Conservation (phyloP, 2,113 vertebrate species). For the Manacus vitellinus region DNA sequence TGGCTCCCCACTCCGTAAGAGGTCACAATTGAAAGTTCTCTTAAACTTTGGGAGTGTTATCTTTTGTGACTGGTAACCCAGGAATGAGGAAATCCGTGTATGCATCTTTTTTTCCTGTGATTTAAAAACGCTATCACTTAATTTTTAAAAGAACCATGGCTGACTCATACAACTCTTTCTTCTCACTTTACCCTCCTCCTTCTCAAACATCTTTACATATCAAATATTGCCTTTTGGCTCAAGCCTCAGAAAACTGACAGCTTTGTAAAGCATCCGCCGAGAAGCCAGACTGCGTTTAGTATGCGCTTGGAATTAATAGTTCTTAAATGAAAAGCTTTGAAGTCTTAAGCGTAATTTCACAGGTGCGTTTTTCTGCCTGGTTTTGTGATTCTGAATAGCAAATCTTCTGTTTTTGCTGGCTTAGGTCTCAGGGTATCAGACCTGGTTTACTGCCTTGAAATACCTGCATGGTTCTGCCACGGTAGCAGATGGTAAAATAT, state of each 20-base stretch:
- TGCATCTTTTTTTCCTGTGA: background rate
- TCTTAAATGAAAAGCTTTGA: slow-evolving; percentile 34
- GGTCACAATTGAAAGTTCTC: background rate
- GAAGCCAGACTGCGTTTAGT: slow-evolving; percentile 38
- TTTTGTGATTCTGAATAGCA: background rate
- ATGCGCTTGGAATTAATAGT: slow-evolving; percentile 57
- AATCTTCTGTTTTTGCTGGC: background rate
- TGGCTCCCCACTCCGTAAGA: rapidly evolving
- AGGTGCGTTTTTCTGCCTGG: background rate
- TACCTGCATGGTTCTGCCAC: background rate
- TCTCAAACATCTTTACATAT: slow-evolving; percentile 60
- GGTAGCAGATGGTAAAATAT: slow-evolving; percentile 9
- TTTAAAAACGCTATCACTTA: background rate
- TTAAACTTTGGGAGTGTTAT: background rate
- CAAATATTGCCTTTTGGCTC: slow-evolving; percentile 62
- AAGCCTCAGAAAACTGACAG: slow-evolving; percentile 54
- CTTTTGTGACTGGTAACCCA: background rate
- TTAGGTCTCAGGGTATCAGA: background rate
- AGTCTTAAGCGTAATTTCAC: slow-evolving; percentile 21
- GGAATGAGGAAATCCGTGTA: background rate
- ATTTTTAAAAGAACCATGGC: slow-evolving; percentile 14
- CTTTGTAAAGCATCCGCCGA: slow-evolving; percentile 45
- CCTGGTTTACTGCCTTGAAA: background rate
- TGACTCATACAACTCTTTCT: slow-evolving; percentile 48
- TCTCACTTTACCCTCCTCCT: slow-evolving; percentile 52